Evolutionary conservation across 2,113 vertebrate genomes (phyloP), one percentile per base, ranked within the genome.

Genomic region (Myrmecophaga tridactyla): DNA sequence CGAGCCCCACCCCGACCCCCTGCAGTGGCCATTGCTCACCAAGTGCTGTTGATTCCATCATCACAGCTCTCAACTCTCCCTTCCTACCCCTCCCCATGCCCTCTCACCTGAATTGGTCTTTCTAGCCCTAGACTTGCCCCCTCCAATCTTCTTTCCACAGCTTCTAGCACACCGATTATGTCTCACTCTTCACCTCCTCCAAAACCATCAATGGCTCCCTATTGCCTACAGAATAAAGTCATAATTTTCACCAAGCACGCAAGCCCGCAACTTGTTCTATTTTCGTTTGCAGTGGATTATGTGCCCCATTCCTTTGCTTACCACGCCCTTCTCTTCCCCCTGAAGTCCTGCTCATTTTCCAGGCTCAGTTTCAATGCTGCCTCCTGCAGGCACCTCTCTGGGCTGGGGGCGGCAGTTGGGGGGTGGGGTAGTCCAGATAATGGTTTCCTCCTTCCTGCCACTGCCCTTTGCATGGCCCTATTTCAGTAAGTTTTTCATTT

Each of bases 391-490:
- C 12, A 7, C 23, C 27, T 60, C 51, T 27, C 36, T 25, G 11
- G 2, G 36, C 3, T 21, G 18, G 1, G 23, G 4, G 34, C 18
- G 7, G 0, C 6, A 18, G 34, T 2, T 31, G 10, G 8, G 2
- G 25, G 14, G n/a, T 39, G 29, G 36, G 27, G 53, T 15, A 18
- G 53, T 56, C 53, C 53, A 56, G 56, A 58, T 2, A 29, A 36
- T 21, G 6, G 27, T 46, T 39, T 86, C 46, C 56, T 86, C 12
- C 93, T 53, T 65, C 29, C 36, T n/a, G 21, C 13, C 6, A 31
- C 46, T 25, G 25, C 31, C 41, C 67, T 21, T 25, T 6, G 21
- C 70, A 17, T 13, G 20, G 80, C 56, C 65, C 83, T 46, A 41
- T 25, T 86, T 70, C 90, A 46, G 27, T 51, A 21, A 25, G 27